Evolutionary conservation across 2,888 invertebrate species (phyloP), one percentile per base, ranked within the genome.

Genomic region (Subacronicta megacephala): DNA sequence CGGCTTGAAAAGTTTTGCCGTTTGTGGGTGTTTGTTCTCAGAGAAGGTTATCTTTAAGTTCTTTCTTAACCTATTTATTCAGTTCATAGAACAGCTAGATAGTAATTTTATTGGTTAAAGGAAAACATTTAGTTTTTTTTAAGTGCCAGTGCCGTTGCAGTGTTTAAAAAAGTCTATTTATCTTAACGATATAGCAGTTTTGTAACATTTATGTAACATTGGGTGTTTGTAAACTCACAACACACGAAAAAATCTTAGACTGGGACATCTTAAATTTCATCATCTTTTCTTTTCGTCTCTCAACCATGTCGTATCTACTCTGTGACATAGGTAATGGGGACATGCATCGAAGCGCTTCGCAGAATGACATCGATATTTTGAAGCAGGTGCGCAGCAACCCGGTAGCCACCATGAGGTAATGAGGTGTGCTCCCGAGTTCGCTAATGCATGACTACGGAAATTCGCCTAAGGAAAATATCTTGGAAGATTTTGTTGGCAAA

Each of bases 361-460:
- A 53, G 31, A 61, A 72, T 45, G 44, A 51, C 51, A 12, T 43
- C 51, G 55, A 56, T 65, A 59, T 69, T 49, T 62, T 26, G 56
- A 41, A 71, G 69, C 65, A 72, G 73, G 65, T 72, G 69, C 38
- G 52, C 29, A 55, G 40, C 35, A 44, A 55, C 67, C 23, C 20
- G 12, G 26, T 47, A 51, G 18, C 50, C 46, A 40, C 37, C 20
- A 43, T n/a, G 54, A 38, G 42, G 69, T 65, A 72, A 72, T 72
- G 72, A 69, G 45, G 72, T 69, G 69, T 62, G 50, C 58, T 49
- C 37, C 15, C 13, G 43, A 33, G 38, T 20, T 56, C 49, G 37
- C 56, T 66, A 65, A 72, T 72, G 56, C 56, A 38, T 65, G 38
- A 56, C 56, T 44, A 35, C 42, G 62, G 51, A 67, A 66, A 23